Evolutionary conservation across 2,888 invertebrate genomes (phyloP), one percentile per base, ranked within the genome.

Genomic region (Cremastinae sp.): DNA sequence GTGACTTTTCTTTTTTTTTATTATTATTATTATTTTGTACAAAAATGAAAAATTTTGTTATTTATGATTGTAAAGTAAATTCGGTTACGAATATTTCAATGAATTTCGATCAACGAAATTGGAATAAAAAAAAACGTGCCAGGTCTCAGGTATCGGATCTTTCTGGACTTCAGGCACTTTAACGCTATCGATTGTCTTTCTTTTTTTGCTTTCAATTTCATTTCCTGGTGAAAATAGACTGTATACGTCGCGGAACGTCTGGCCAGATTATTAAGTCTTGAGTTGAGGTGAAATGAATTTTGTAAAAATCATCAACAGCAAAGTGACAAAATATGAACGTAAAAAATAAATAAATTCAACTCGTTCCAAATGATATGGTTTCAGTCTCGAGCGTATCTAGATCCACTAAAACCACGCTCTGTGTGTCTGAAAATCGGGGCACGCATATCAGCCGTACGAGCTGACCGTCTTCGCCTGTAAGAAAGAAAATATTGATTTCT

Each of bases 391-490:
- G 91, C 73, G 93, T 95, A 64, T 93, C 91, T 78, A 97, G 91
- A 91, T 97, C 96, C 7, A 98, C 92, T 49, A 97, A 87, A n/a
- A 94, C 96, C 73, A 94, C 93, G 45, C 94, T 93, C 80, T 93
- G 92, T 0, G 95, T 93, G 72, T 91, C 91, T 75, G 92, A 92
- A 90, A 98, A 98, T 84, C 93, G 93, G 12, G 98, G 98, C 71
- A 98, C 90, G 82, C 95, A 94, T 43, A 97, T 92, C 16, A 97
- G 89, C 75, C 96, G 91, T 1, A 95, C 93, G 70, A 87, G 88
- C 88, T 95, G 95, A 2, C 93, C 93, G 70, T 92, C 90, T 3
- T 92, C 90, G 66, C 93, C 95, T 93, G 85, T 83, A 92, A 91
- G 2, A 41, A 35, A 59, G 56, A 65, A 74, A 22, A 65, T 56